Evolutionary conservation across 1,140 invertebrate genomes (phyloP).

Genomic region (Hyposmocoma kahamanoa): DNA sequence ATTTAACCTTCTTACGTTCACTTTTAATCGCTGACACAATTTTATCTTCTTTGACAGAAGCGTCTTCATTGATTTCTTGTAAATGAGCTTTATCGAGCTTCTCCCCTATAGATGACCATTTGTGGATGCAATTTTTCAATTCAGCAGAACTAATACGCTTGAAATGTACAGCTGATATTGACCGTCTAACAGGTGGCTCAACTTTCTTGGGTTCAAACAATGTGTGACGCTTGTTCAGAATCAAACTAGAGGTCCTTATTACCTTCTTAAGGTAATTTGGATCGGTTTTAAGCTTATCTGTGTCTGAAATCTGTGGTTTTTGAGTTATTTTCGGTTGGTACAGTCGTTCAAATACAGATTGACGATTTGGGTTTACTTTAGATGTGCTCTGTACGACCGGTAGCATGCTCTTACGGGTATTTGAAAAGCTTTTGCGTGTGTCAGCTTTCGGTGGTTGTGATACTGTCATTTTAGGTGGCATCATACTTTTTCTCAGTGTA

Average conservation of each 20-base stretch:
- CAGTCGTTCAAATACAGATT: conserved; percentile 56
- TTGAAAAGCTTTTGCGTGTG: too few relatives aligned
- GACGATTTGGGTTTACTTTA: conserved; percentile 4
- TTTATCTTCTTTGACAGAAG: conserved; percentile 35
- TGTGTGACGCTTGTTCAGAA: conserved; percentile 41
- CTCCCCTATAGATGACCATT: conserved; percentile 60
- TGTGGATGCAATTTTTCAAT: conserved; percentile 52
- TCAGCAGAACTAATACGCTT: conserved; percentile 55
- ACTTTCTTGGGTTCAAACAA: conserved; percentile 23
- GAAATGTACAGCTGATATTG: conserved; percentile 68
- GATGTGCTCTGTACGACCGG: conserved; percentile 13
- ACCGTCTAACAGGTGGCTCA: conserved; percentile 38
- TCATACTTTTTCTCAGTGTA: conserved; percentile 5
- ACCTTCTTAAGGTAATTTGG: conserved; percentile 43
- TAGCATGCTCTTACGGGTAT: conserved; percentile 22
- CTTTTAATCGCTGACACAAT: conserved; percentile 57
- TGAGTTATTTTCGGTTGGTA: conserved; percentile 51
- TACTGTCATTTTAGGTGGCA: conserved; percentile 2
- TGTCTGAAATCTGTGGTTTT: conserved; percentile 27
- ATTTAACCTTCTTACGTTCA: conserved; percentile 63
- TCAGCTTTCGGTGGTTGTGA: too few relatives aligned
- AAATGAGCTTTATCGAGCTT: conserved; percentile 48
- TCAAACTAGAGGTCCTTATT: conserved; percentile 30
- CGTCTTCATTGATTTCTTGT: conserved; percentile 52
- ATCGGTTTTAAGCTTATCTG: conserved; percentile 36